Evolutionary conservation across 2,888 invertebrate genomes (phyloP), one percentile per base, ranked within the genome.

Genomic region (Morpho helenor): DNA sequence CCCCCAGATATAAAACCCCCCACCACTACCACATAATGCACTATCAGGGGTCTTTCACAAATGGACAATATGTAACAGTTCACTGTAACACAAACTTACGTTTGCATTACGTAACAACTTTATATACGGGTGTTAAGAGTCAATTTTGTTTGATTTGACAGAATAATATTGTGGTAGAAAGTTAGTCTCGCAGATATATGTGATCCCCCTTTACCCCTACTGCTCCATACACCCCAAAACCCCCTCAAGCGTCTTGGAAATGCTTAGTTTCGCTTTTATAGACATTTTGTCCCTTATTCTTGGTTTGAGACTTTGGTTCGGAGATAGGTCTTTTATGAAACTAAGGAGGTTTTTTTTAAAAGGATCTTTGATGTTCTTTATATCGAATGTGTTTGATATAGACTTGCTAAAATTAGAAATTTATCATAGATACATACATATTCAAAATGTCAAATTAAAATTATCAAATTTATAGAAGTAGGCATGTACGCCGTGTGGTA

Each of bases 231-330:
- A 57, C 73, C 61, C 68, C 65, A 65, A 61, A 68, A 67, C 53
- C 62, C 75, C 77, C 72, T 68, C 61, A 72, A 75, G 74, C 84
- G 84, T 87, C 87, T 87, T 87, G 86, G 82, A 81, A 84, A 83
- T 80, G 84, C 80, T 84, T 81, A 83, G 86, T 82, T 79, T 79
- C 79, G 78, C 77, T 74, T 78, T 78, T 81, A 82, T 81, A 86
- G 78, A 77, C 73, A 78, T 84, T 86, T 87, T 87, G 80, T 73
- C 75, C 79, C 80, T 79, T 82, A 80, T 84, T 82, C 79, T 77
- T 67, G 66, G 63, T 71, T 69, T 66, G 68, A 68, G 62, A 73
- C 82, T 78, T 83, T 82, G 80, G 83, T 77, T 76, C 74, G 73
- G 71, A 81, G 71, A 72, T 73, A 69, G 69, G 68, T 71, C 66